These are phyloP conservation scores for Microtus richardsoni DNA, from an alignment of 2,113 vertebrate species.

Conservation along the genomic window DNA sequence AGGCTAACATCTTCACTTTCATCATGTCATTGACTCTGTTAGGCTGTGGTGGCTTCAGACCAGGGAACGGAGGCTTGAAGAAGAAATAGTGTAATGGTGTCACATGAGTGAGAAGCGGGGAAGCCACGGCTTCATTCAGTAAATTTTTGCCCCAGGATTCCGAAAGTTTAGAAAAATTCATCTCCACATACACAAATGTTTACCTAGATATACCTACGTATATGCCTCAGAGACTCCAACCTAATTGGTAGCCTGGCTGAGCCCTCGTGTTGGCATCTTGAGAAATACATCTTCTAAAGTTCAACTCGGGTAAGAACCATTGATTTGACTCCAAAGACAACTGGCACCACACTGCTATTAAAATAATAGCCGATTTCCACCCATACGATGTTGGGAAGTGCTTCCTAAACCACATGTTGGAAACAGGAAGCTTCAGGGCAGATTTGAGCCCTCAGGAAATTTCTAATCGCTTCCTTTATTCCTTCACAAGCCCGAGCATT, in stretches of 20 bases:
- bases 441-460: not conserved
- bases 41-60: not conserved
- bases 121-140: not conserved
- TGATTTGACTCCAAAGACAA: not conserved
- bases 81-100: not conserved
- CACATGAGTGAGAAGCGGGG: not conserved
- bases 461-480: constrained; percentile 24
- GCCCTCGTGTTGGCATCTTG: not conserved
- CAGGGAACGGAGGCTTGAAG: not conserved
- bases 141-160: not conserved
- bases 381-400: not conserved
- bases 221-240: not conserved
- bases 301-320: not conserved
- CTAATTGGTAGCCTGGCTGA: not conserved
- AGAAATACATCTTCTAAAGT: constrained; percentile 6
- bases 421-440: constrained; percentile 53
- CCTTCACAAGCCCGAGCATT: not conserved
- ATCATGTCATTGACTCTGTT: too few species aligned
- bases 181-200: not conserved
- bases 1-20: not conserved
- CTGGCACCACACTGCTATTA: not conserved
- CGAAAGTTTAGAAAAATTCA: not conserved
- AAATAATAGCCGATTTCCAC: not conserved
- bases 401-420: constrained; percentile 13
- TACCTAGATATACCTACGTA: not conserved